phyloP scores from a whole-genome alignment of 2,113 vertebrate species.

The Atrichornis clamosus region DNA sequence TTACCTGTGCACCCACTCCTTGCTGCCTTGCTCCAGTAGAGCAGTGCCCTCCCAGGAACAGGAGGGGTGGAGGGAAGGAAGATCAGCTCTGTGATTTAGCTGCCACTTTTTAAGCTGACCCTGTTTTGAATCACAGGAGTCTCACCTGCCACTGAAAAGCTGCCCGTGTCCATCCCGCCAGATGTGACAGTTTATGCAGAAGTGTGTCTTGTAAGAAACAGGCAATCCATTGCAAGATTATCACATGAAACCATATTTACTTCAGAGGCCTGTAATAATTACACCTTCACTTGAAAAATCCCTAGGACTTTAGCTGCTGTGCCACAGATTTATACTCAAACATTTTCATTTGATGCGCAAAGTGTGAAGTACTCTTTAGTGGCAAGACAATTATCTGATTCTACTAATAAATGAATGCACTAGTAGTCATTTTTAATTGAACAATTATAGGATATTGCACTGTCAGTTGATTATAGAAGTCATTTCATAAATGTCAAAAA shows the following conservation, averaged over 20 bases:
- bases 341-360: constrained; percentile 80
- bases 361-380: constrained; percentile 88
- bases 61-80: not conserved
- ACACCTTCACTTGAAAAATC: constrained; percentile 76
- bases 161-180: not conserved
- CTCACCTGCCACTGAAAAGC: not conserved
- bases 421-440: constrained; percentile 93
- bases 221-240: constrained; percentile 70
- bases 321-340: constrained; percentile 78
- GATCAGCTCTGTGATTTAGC: not conserved
- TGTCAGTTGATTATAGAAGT: constrained; percentile 84
- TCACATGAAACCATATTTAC: constrained; percentile 74
- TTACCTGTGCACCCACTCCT: not conserved
- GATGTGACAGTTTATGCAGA: constrained; percentile 48
- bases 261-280: constrained; percentile 78
- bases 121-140: not conserved
- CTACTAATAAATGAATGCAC: constrained; percentile 89
- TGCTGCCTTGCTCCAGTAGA: not conserved
- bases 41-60: not conserved
- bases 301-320: constrained; percentile 74
- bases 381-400: constrained; percentile 88
- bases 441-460: constrained; percentile 91
- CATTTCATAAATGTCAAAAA: constrained; percentile 94
- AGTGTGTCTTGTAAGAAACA: constrained; percentile 51
- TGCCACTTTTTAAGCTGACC: not conserved